Base-by-base conservation (phyloP, 2,113 vertebrate species). In the Neodon shergylaensis region DNA sequence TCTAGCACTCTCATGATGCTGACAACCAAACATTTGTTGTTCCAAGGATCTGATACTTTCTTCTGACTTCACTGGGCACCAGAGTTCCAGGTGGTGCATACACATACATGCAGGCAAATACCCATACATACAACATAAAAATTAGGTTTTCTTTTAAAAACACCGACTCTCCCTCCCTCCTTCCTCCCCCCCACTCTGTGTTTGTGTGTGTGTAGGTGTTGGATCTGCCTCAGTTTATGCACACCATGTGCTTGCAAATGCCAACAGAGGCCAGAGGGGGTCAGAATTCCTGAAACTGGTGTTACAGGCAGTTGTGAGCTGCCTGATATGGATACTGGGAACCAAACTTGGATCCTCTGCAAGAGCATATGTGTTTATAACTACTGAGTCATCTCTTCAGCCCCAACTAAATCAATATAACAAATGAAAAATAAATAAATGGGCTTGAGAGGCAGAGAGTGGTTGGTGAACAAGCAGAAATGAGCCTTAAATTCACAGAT, bases 391-490 rank as follows among this genome's bases (percentile, higher is more conserved):
- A 42, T 63, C 58, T 83, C 58, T 83, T 61, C 7, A 83, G 81
- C n/a, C 54, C n/a, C 21, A 47, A 33, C 19, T 47, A 33, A 74
- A 58, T 58, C 13, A 61, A 74, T 7, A 36, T 70, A 94, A 97
- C 81, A 84, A 26, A 31, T 2, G 7, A 63, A 61, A 63, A 54
- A 12, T 36, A 85, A 95, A 70, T 49, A 65, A 88, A 73, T n/a
- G 61, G 84, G 7, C 36, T 70, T 83, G 39, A 74, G 83, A 76
- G 72, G 81, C 89, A 93, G 91, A 79, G 17, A 76, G 79, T 87
- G 31, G 19, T 74, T 39, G 44, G n/a, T 54, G 68, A 95, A 91
- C 12, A 44, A 78, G 39, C 33, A 85, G 65, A 90, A 44, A 39
- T 22, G 7, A 82, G 36, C 17, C 24, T 61, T 95, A 66, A 78